A percentile compares a stretch with the other conserved stretches of the same genome.
Conservation (phyloP, 2,888 invertebrate species). For the Polymixis flavicincta region DNA sequence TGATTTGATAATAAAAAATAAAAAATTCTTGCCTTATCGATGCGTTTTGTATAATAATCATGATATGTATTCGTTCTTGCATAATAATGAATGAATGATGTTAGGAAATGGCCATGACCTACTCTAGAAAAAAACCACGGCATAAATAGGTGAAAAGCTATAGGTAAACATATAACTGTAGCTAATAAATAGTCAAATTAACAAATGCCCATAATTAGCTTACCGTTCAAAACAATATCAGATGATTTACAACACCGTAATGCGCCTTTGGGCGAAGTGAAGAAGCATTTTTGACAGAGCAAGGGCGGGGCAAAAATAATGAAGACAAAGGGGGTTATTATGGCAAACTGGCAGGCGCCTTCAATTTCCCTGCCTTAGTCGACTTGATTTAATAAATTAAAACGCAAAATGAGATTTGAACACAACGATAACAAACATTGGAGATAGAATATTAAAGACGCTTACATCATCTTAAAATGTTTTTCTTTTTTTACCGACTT, state of each 20-base stretch:
- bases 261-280: slow-evolving; percentile 44
- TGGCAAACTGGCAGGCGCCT: slow-evolving; percentile 59
- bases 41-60: neutral
- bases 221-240: slow-evolving; percentile 49
- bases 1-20: neutral
- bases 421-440: slow-evolving; percentile 53
- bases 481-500: slow-evolving; percentile 22
- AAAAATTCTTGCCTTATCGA: neutral
- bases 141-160: neutral
- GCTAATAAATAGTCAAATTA: slow-evolving; percentile 25
- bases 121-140: neutral
- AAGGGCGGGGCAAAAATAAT: slow-evolving; percentile 61
- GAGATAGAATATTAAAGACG: slow-evolving; percentile 43
- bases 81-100: neutral
- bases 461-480: slow-evolving; percentile 30
- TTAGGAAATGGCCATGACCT: neutral
- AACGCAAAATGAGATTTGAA: slow-evolving; percentile 65
- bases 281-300: slow-evolving; percentile 61
- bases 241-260: slow-evolving; percentile 54
- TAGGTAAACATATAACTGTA: neutral
- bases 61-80: neutral
- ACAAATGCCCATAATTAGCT: slow-evolving; percentile 53
- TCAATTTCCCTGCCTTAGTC: slow-evolving; percentile 55
- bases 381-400: slow-evolving; percentile 68
- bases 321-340: slow-evolving; percentile 66